Conservation (phyloP, 1,140 invertebrate species). For the Heliconius hermathena region DNA sequence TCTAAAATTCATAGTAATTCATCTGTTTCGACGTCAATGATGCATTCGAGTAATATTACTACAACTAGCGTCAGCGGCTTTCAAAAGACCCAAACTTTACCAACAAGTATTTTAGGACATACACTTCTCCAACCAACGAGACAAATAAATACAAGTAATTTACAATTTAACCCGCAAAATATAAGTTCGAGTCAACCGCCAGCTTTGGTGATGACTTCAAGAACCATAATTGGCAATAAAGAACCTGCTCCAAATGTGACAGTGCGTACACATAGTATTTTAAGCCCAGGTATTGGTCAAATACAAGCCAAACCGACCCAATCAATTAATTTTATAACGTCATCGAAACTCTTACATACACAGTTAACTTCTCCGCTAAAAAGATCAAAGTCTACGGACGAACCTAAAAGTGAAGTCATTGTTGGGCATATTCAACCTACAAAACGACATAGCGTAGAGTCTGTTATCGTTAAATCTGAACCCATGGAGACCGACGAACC, state of each 20-base stretch:
- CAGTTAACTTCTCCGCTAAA: constrained; percentile 82
- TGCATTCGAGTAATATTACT: constrained; percentile 70
- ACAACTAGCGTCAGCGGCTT: constrained; percentile 65
- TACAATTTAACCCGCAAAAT: constrained; percentile 80
- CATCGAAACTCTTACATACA: constrained; percentile 81
- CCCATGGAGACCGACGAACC: constrained; percentile 77
- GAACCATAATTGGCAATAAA: constrained; percentile 69
- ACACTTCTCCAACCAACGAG: constrained; percentile 75
- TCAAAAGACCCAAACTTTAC: constrained; percentile 67
- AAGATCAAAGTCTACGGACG: constrained; percentile 81
- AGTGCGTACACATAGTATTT: constrained; percentile 70
- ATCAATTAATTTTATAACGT: constrained; percentile 75
- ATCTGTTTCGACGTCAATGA: constrained; percentile 54
- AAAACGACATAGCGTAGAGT: constrained; percentile 79
- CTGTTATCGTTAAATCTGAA: constrained; percentile 79
- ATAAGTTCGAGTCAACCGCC: constrained; percentile 79
- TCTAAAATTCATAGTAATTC: constrained; percentile 76
- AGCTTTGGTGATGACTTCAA: constrained; percentile 79
- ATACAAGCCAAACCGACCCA: constrained; percentile 61
- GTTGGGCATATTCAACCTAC: constrained; percentile 77
- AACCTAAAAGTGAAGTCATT: constrained; percentile 78
- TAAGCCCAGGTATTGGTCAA: constrained; percentile 63
- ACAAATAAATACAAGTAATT: constrained; percentile 66
- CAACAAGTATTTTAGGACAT: constrained; percentile 77
- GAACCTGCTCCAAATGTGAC: constrained; percentile 73